phyloP scores from a whole-genome alignment of 1,140 invertebrate species.

The Temnothorax longispinosus region DNA sequence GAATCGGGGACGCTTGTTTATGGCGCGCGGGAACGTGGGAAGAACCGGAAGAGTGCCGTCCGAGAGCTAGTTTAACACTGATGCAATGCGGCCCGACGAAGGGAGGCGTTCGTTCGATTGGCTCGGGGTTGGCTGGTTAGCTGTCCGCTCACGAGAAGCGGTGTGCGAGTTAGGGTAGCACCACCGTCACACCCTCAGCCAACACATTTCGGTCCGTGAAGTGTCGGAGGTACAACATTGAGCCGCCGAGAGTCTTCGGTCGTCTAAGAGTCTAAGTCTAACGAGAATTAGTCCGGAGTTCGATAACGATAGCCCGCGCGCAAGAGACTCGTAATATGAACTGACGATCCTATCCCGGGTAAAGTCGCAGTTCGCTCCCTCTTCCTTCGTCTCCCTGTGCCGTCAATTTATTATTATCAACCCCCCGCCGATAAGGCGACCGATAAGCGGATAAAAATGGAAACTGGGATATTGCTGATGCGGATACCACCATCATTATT shows the following conservation, averaged over 20 bases:
- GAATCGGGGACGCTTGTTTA: constrained; percentile 63
- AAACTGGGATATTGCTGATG: constrained; percentile 36
- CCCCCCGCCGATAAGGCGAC: constrained; percentile 34
- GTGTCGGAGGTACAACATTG: constrained; percentile 49
- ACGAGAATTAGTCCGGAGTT: constrained; percentile 39
- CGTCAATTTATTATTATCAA: constrained; percentile 55
- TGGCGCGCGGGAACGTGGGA: constrained; percentile 48
- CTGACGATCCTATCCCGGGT: constrained; percentile 54
- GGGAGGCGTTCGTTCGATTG: constrained; percentile 77
- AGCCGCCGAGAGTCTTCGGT: constrained; percentile 70
- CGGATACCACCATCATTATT: constrained; percentile 2
- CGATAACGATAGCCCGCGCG: constrained; percentile 31
- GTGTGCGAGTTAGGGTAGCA: constrained; percentile 67
- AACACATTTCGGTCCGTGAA: constrained; percentile 56
- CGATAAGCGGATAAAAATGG: constrained; percentile 35
- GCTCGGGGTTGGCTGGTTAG: constrained; percentile 63
- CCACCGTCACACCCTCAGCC: constrained; percentile 75
- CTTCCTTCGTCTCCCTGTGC: background rate
- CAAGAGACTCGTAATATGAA: constrained; percentile 65
- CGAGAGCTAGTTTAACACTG: constrained; percentile 78
- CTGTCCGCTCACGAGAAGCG: constrained; percentile 5
- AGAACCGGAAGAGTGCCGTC: constrained; percentile 72
- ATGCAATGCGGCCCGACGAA: constrained; percentile 76
- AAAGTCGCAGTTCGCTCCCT: constrained; percentile 41
- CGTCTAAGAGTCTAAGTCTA: constrained; percentile 15